phyloP scores from a whole-genome alignment of 2,113 vertebrate genomes.

The Phylloscopus trochilus region DNA sequence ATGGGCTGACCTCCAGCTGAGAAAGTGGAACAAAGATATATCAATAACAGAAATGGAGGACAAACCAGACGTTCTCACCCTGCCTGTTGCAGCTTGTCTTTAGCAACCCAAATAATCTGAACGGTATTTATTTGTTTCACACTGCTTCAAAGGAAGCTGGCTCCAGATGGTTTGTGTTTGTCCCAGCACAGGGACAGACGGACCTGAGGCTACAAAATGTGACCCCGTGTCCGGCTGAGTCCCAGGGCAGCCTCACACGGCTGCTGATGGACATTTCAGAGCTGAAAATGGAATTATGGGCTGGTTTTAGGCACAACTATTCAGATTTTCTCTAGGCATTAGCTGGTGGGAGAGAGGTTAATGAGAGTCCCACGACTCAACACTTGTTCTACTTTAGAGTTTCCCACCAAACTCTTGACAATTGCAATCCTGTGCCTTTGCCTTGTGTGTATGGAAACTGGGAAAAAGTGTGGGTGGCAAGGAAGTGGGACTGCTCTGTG shows the following conservation, averaged over 20 bases:
- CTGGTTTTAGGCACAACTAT: background rate
- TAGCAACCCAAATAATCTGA: background rate
- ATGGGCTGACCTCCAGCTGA: background rate
- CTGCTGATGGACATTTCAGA: background rate
- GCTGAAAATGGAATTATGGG: background rate
- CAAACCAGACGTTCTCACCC: background rate
- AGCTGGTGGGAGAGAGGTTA: background rate
- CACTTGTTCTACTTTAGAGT: background rate
- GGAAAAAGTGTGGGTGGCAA: constrained; percentile 41
- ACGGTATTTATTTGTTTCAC: background rate
- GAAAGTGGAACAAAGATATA: background rate
- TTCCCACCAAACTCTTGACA: constrained; percentile 29
- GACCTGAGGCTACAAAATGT: background rate
- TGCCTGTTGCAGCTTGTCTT: background rate
- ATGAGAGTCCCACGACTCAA: background rate
- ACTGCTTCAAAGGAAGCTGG: background rate
- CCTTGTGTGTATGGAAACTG: background rate
- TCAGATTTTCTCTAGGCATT: background rate
- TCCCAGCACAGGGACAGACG: background rate
- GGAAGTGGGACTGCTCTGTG: constrained; percentile 5
- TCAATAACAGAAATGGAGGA: background rate
- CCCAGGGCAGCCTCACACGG: background rate
- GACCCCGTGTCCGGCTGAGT: background rate
- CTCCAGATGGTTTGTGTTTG: constrained; percentile 3
- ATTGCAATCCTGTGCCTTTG: constrained; percentile 22